Percentiles rank a stretch among this genome's conserved stretches.
These are phyloP conservation scores for Nothocercus nigrocapillus DNA, from an alignment of 2,113 vertebrate species.

Conservation along the genomic window DNA sequence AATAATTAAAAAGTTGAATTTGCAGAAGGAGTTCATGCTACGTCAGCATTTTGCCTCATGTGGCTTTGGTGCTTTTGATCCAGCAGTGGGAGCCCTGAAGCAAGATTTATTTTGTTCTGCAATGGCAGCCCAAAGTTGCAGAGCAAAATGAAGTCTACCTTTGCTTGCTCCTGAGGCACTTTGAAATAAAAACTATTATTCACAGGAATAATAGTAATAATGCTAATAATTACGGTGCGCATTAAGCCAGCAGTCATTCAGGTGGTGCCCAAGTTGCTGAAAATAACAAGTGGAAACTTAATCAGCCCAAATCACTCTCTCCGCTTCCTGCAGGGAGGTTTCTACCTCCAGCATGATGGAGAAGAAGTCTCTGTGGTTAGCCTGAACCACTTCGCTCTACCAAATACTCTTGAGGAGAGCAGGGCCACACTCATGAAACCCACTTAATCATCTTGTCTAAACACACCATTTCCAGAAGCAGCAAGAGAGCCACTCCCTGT, in stretches of 20 bases:
- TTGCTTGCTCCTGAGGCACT: constrained; percentile 28
- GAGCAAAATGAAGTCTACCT: constrained; percentile 16
- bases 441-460: neutral
- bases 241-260: constrained; percentile 18
- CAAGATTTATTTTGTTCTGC: constrained; percentile 21
- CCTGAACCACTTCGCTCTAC: neutral
- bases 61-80: constrained; percentile 44
- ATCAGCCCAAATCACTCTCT: neutral
- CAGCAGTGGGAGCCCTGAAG: constrained; percentile 35
- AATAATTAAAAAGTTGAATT: neutral
- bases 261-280: neutral
- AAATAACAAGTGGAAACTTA: constrained; percentile 21
- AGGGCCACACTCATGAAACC: neutral
- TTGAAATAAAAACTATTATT: constrained; percentile 14
- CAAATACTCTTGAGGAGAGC: neutral
- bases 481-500: neutral
- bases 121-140: constrained; percentile 4
- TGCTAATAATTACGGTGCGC: neutral
- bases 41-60: constrained; percentile 3
- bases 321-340: neutral
- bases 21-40: neutral
- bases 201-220: constrained; percentile 33
- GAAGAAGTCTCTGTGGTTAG: neutral
- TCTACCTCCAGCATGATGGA: neutral
- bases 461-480: neutral